A percentile compares a stretch with the other conserved stretches of the same genome.
Conservation (phyloP, 2,888 invertebrate genomes). For the Rosalia funebris region DNA sequence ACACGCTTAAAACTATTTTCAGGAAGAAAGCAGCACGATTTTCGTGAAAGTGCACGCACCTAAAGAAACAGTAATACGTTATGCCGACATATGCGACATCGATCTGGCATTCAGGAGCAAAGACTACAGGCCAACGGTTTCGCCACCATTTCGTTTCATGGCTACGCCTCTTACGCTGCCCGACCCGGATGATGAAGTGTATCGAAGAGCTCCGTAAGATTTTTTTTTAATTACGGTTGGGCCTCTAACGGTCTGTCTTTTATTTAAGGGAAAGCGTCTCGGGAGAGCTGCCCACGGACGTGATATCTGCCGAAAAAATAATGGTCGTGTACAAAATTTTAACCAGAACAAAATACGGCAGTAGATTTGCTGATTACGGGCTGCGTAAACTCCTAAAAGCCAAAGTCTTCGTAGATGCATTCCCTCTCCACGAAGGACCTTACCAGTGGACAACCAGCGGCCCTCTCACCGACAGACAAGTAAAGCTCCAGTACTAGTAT, state of each 20-base stretch:
- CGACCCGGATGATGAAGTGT: constrained; percentile 39
- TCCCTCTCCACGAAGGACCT: constrained; percentile 58
- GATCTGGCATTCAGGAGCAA: constrained; percentile 46
- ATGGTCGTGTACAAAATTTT: constrained; percentile 54
- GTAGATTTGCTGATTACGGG: constrained; percentile 48
- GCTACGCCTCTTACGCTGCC: constrained; percentile 48
- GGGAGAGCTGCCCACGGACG: constrained; percentile 39
- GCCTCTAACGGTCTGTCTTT: background rate
- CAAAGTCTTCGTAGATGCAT: constrained; percentile 52
- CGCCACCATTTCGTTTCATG: constrained; percentile 43
- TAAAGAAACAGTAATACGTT: constrained; percentile 44
- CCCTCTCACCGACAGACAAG: constrained; percentile 58
- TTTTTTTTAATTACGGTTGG: background rate
- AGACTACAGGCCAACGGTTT: constrained; percentile 38
- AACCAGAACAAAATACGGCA: constrained; percentile 50
- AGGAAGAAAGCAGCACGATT: constrained; percentile 47
- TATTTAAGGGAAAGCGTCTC: constrained; percentile 39
- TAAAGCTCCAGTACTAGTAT: too few relatives aligned
- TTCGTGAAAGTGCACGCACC: constrained; percentile 58
- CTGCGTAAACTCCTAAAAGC: constrained; percentile 48
- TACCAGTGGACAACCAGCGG: constrained; percentile 50
- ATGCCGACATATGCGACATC: constrained; percentile 48
- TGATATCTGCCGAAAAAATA: constrained; percentile 55
- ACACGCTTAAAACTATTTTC: too few relatives aligned
- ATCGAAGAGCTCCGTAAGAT: constrained; percentile 49